These are phyloP conservation scores for Chlorodrepanis virens DNA, from an alignment of 2,113 vertebrate genomes.

Conservation along the genomic window DNA sequence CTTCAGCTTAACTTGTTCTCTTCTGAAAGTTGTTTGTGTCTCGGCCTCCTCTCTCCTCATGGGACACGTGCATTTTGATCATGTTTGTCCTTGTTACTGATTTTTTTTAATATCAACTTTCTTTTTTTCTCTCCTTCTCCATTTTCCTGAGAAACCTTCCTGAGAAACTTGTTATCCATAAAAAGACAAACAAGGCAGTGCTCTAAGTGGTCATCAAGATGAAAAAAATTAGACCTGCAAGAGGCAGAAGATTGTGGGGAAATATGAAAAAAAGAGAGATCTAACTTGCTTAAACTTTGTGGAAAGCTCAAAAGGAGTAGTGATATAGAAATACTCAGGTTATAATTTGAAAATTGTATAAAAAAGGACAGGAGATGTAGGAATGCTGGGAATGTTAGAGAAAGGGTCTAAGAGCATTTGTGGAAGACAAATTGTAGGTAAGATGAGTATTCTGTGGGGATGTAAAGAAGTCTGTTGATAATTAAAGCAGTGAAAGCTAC, in stretches of 20 bases:
- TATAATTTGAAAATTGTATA: not conserved
- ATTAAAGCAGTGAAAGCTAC: not conserved
- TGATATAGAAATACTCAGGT: not conserved
- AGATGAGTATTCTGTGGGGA: not conserved
- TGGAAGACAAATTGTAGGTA: not conserved
- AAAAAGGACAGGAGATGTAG: not conserved
- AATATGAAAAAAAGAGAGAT: not conserved
- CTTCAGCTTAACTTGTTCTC: not conserved
- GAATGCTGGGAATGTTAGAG: not conserved
- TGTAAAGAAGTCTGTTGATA: not conserved
- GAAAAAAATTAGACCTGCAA: not conserved
- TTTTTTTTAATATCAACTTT: not conserved
- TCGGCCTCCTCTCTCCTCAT: not conserved
- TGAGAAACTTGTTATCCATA: not conserved
- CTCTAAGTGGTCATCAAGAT: not conserved
- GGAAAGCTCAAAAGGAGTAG: not conserved
- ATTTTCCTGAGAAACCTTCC: not conserved
- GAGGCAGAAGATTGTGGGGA: not conserved
- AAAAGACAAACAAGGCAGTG: not conserved
- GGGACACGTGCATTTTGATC: not conserved
- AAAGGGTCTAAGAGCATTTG: not conserved
- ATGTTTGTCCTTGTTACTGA: not conserved
- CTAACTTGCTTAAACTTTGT: not conserved
- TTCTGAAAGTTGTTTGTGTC: not conserved
- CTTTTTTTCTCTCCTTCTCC: not conserved